phyloP scores from a whole-genome alignment of 2,888 invertebrate genomes.

The Meteorus colon region DNA sequence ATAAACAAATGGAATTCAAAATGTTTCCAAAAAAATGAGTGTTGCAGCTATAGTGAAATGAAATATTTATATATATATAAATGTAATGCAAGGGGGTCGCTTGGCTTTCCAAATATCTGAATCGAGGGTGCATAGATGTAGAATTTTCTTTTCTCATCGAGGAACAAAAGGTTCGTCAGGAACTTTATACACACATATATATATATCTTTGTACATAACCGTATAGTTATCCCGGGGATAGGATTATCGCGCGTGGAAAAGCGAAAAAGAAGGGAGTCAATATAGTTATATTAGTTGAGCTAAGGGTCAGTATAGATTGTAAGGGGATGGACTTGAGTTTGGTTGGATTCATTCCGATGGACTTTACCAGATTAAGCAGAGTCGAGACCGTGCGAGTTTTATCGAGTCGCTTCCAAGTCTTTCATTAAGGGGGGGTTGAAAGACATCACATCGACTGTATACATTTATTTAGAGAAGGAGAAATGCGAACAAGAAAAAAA shows the following conservation, averaged over 20 bases:
- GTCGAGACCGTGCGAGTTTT: slow-evolving; percentile 67
- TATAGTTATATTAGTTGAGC: slow-evolving; percentile 41
- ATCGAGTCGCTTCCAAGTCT: slow-evolving; percentile 72
- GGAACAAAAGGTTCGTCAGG: slow-evolving; percentile 61
- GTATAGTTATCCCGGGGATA: slow-evolving; percentile 54
- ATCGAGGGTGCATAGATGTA: slow-evolving; percentile 20
- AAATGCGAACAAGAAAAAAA: background rate
- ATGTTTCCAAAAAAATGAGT: background rate
- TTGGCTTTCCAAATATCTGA: background rate
- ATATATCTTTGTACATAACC: background rate
- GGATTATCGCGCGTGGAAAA: slow-evolving; percentile 61
- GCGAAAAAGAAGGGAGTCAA: slow-evolving; percentile 34
- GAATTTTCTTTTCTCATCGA: slow-evolving; percentile 41
- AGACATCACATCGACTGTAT: slow-evolving; percentile 4
- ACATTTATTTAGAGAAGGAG: background rate
- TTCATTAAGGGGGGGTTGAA: slow-evolving; percentile 67
- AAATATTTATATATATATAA: background rate
- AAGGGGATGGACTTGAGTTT: slow-evolving; percentile 31
- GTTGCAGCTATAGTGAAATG: background rate
- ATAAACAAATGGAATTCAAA: background rate
- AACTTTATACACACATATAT: slow-evolving; percentile 40
- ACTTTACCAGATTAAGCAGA: slow-evolving; percentile 67
- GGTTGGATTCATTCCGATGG: slow-evolving; percentile 62
- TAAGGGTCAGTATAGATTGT: slow-evolving; percentile 58
- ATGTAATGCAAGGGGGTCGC: background rate